Base-by-base conservation (phyloP, 1,140 invertebrate species). In the Andricus grossulariae region DNA sequence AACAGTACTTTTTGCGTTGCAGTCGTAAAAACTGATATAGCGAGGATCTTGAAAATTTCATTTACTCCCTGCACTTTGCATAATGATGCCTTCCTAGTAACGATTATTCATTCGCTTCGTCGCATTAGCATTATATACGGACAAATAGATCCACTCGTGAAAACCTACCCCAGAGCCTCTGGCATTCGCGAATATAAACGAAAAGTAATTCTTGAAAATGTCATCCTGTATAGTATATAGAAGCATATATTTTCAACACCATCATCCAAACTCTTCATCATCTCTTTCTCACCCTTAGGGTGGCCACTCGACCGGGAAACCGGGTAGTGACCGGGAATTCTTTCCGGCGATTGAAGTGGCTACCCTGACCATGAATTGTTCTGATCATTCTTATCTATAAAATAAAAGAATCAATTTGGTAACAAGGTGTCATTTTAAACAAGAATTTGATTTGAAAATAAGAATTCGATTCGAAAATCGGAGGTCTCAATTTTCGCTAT, bases 401-500 rank as follows among this genome's bases (percentile, higher is more conserved):
- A 32, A 32, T 32, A 32, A 5, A 32, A 32, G 2, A 32, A 0
- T 32, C 25, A 5, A 32, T 5, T 32, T 32, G 25, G 5, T 5
- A 32, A 32, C 25, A 32, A 32, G 25, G 4, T 32, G 25, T 32
- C 25, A 32, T 32, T 32, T 32, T 3, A 32, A 32, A 45, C 10
- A 45, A 45, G 7, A 45, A 45, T 8, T 45, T 7, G 39, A 45
- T 45, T 45, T 45, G 8, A 45, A 45, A 45, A 45, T 45, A 11
- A 45, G 39, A 7, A 45, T 11, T 11, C 39, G 25, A 66, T n/a
- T 39, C 60, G 32, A 66, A 32, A 66, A 66, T 66, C 21, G 21
- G 32, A 66, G 57, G 57, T 45, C 51, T 77, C 74, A 78, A 72
- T 78, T 83, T 78, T 78, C 80, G 73, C 21, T 51, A 70, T 45